Conservation (phyloP, 2,113 vertebrate species). For the Chamaetylas fuelleborni region DNA sequence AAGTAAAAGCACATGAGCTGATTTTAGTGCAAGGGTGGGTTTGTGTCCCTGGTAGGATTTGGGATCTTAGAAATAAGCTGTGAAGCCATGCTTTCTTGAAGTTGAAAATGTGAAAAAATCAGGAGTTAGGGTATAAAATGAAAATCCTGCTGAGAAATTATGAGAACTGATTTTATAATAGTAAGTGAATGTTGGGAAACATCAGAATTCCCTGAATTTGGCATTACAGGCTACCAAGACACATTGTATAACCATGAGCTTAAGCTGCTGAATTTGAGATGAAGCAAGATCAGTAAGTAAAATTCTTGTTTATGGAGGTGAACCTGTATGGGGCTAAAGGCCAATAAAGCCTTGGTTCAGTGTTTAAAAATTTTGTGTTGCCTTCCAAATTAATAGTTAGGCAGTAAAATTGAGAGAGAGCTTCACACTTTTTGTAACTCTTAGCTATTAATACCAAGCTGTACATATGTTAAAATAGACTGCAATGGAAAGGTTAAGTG, state of each 20-base stretch:
- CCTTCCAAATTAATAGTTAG: constrained; percentile 36
- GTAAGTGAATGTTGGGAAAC: background rate
- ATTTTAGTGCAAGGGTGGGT: background rate
- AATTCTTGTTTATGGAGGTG: background rate
- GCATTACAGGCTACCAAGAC: background rate
- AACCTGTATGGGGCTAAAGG: background rate
- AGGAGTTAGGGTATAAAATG: background rate
- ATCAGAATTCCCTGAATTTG: background rate
- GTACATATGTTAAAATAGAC: constrained; percentile 44
- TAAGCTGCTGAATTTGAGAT: background rate
- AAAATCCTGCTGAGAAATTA: background rate
- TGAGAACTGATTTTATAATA: background rate
- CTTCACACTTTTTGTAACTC: background rate
- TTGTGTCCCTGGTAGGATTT: background rate
- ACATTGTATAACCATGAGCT: background rate
- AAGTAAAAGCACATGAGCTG: background rate
- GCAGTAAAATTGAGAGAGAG: background rate
- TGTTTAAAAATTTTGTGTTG: background rate
- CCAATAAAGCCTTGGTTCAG: background rate
- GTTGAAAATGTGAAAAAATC: background rate
- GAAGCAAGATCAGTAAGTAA: constrained; percentile 1
- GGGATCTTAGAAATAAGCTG: background rate
- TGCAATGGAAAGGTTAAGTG: constrained; percentile 61
- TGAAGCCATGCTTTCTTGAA: background rate
- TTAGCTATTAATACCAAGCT: constrained; percentile 29